A percentile compares a stretch with the other conserved stretches of the same genome.
Conservation (phyloP, 2,797 vertebrate genomes). For the Babyrousa celebensis region DNA sequence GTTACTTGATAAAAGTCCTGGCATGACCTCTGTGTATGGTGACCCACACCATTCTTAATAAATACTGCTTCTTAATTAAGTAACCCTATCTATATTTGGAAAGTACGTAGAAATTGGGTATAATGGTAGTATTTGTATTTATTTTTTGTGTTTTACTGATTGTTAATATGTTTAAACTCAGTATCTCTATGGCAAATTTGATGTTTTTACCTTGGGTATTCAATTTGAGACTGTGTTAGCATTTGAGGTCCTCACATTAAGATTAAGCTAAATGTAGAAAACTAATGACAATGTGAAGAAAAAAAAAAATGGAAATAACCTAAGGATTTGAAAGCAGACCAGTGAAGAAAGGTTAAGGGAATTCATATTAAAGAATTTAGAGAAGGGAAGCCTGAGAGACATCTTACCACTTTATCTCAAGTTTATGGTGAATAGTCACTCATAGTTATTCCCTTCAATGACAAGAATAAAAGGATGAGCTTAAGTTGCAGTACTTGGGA, state of each 20-base stretch:
- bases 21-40: background rate
- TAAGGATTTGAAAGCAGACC: conserved; percentile 38
- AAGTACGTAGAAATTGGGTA: background rate
- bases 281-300: background rate
- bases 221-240: background rate
- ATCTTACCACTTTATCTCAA: background rate
- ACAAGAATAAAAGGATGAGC: background rate
- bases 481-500: background rate
- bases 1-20: background rate
- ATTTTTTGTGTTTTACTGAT: background rate
- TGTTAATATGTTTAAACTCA: background rate
- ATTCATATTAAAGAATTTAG: conserved; percentile 58
- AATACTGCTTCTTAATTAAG: background rate
- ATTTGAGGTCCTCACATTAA: background rate
- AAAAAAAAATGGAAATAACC: background rate
- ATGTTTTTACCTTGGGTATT: background rate
- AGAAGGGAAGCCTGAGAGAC: background rate
- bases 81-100: background rate
- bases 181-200: background rate
- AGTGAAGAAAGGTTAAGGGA: background rate
- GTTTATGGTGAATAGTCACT: background rate
- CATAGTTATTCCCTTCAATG: background rate
- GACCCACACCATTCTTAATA: conserved; percentile 6
- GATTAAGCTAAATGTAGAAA: conserved; percentile 38
- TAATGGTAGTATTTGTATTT: conserved; percentile 2